These are phyloP conservation scores for Oxytorus armatus DNA, from an alignment of 2,888 invertebrate species.

Conservation along the genomic window DNA sequence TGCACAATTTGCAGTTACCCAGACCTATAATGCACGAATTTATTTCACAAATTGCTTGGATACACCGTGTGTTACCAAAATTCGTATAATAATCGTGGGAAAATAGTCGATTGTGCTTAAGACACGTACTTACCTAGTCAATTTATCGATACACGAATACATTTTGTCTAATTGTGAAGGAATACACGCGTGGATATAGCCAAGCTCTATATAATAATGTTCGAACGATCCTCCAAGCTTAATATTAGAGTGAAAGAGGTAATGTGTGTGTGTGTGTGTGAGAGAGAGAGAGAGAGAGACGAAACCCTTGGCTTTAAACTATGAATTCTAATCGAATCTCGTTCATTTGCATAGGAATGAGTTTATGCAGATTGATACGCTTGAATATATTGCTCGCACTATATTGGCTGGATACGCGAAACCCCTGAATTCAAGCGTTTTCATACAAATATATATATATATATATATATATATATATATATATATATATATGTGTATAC, in stretches of 20 bases:
- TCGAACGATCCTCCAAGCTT: constrained; percentile 41
- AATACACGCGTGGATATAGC: constrained; percentile 26
- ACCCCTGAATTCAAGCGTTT: constrained; percentile 71
- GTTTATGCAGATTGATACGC: constrained; percentile 84
- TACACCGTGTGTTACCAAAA: not conserved
- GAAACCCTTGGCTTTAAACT: constrained; percentile 61
- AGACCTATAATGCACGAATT: not conserved
- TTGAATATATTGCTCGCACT: constrained; percentile 74
- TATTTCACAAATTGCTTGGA: constrained; percentile 3
- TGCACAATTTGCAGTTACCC: not conserved
- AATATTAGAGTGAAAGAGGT: not conserved
- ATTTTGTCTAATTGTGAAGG: constrained; percentile 44
- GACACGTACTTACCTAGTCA: constrained; percentile 13
- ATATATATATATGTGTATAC: constrained; percentile 15
- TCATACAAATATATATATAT: constrained; percentile 53
- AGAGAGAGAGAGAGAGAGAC: constrained; percentile 18
- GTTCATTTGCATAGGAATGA: constrained; percentile 80
- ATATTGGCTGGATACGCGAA: constrained; percentile 60
- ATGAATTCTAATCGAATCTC: constrained; percentile 71
- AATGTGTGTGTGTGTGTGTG: constrained; percentile 9
- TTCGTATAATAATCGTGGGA: constrained; percentile 33
- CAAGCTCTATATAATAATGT: constrained; percentile 40
- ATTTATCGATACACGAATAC: constrained; percentile 54
- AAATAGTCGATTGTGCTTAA: constrained; percentile 3
- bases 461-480: constrained; percentile 19